Evolutionary conservation across 2,113 vertebrate genomes (phyloP).

Genomic region (Geococcyx californianus): DNA sequence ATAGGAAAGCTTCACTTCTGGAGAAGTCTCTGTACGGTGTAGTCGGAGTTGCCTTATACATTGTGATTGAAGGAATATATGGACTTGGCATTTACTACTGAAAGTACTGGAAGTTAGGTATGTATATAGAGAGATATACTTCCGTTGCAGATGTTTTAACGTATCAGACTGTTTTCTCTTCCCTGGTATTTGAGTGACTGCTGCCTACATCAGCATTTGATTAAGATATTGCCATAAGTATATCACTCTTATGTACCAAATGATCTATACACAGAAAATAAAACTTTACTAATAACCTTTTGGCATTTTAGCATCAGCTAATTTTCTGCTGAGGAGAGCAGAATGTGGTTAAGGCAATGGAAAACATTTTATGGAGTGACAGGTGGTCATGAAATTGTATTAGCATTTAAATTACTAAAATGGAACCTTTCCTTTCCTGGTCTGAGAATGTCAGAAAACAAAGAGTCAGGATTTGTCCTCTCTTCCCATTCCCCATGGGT

Average conservation of each 20-base stretch:
- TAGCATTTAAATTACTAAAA: constrained; percentile 75
- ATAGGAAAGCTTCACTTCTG: not conserved
- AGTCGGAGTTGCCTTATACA: not conserved
- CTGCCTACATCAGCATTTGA: constrained; percentile 34
- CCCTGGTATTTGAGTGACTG: not conserved
- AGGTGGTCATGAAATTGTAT: constrained; percentile 75
- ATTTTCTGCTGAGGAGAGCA: constrained; percentile 74
- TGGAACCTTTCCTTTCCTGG: constrained; percentile 57
- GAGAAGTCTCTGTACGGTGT: not conserved
- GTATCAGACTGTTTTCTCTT: not conserved
- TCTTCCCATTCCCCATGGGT: constrained; percentile 40
- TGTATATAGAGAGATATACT: not conserved
- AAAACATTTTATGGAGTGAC: constrained; percentile 76
- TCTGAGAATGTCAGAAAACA: constrained; percentile 59
- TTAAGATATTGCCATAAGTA: constrained; percentile 39
- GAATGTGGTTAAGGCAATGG: constrained; percentile 68
- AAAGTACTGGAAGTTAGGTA: not conserved
- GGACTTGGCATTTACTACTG: not conserved
- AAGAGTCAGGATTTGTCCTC: constrained; percentile 53
- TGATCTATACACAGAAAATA: constrained; percentile 38
- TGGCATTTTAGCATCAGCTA: constrained; percentile 64
- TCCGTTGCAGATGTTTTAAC: not conserved
- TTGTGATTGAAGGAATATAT: not conserved
- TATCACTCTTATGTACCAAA: constrained; percentile 10
- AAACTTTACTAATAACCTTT: constrained; percentile 57